phyloP scores from a whole-genome alignment of 1,140 invertebrate species.

The Papilio glaucus region DNA sequence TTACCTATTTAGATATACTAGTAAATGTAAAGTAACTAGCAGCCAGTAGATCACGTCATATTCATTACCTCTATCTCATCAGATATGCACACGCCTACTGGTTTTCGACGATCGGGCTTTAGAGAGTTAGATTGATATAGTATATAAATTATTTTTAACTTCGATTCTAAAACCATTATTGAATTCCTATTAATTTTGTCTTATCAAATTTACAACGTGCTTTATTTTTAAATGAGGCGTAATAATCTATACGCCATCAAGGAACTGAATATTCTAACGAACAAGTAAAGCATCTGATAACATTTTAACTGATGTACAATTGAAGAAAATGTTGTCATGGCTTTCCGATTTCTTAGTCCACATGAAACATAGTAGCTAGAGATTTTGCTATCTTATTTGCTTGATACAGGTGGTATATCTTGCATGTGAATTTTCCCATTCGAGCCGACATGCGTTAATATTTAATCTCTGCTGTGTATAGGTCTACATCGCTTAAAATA shows the following conservation, averaged over 20 bases:
- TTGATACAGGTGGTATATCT: too few species aligned
- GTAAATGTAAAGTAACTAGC: neutral
- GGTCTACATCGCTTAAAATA: too few species aligned
- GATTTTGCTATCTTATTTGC: too few species aligned
- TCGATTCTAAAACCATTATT: neutral
- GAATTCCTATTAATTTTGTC: slow-evolving; percentile 3
- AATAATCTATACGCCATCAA: neutral
- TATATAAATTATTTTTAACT: neutral
- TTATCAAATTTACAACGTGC: slow-evolving; percentile 1
- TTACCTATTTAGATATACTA: neutral
- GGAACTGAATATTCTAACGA: neutral
- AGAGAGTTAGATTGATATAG: neutral
- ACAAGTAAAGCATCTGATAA: neutral
- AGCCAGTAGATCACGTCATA: neutral
- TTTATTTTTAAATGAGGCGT: neutral
- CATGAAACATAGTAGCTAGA: neutral
- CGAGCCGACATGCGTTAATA: too few species aligned
- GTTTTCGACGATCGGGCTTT: neutral
- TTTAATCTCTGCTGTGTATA: too few species aligned
- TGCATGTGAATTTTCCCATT: slow-evolving; percentile 41
- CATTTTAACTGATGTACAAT: slow-evolving; percentile 17
- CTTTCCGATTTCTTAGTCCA: neutral
- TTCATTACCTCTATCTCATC: neutral
- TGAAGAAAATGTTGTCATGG: neutral
- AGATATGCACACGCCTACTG: neutral